Base-by-base conservation (phyloP, 2,888 invertebrate genomes). In the Drosophila vallismaia region DNA sequence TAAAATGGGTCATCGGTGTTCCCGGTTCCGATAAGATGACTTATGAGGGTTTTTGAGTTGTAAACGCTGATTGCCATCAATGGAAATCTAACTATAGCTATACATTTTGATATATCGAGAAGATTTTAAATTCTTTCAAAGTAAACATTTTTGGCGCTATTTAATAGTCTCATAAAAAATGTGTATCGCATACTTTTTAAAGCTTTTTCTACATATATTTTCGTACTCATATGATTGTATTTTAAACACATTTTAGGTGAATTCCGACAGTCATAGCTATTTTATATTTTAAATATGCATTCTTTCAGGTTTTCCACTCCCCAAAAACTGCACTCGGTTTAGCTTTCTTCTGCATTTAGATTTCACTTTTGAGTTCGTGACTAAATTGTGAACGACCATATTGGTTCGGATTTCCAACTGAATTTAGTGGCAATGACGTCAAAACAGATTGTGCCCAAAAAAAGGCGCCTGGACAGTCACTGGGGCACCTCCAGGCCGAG, bases 321-420 rank as follows among this genome's bases (percentile, higher is more conserved):
- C 6, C 44, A 19, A 3, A 45, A 54, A 64, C 48, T 67, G 67
- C 67, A 67, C 51, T 63, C 28, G 46, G n/a, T 28, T 28, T 51
- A 14, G 70, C 51, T 69, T 55, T 69, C 70, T 55, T 60, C 44
- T 51, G 29, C 53, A 58, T 46, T 19, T 42, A 12, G 59, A 69
- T 78, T 80, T 84, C 70, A 83, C 70, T 80, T 68, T 67, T 54
- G n/a, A 64, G 68, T 67, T 63, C 77, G 79, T 81, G 81, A 81
- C 71, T 66, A 75, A 66, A 73, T 71, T 74, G 45, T 49, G n/a
- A 72, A 58, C 58, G 14, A 69, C 68, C 45, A 38, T 66, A 66
- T 78, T 84, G 78, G 76, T 9, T 24, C 14, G 59, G 59, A 57
- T 68, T 66, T 59, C 14, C 28, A 45, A 44, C 45, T 14, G 36